phyloP scores from a whole-genome alignment of 2,888 invertebrate species.

The Mesorhabditis spiculigera region DNA sequence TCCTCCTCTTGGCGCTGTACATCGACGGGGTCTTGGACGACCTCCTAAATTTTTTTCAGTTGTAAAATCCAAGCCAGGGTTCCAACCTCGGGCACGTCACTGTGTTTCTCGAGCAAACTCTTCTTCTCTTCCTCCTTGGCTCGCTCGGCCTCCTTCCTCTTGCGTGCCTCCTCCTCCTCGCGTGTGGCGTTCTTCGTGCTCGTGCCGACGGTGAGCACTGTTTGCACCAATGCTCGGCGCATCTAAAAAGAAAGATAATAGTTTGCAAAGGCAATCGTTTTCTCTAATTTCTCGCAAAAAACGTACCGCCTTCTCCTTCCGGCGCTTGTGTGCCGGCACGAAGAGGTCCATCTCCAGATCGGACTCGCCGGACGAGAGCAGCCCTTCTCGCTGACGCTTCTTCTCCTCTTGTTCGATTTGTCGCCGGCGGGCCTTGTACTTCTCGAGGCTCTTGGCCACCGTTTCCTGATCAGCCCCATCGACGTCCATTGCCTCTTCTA shows the following conservation, averaged over 20 bases:
- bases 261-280: neutral
- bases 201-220: slow-evolving; percentile 64
- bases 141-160: slow-evolving; percentile 64
- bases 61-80: neutral
- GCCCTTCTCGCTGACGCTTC: slow-evolving; percentile 34
- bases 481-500: no score
- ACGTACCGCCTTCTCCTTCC: slow-evolving; percentile 67
- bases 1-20: slow-evolving; percentile 91
- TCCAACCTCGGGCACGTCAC: slow-evolving; percentile 62
- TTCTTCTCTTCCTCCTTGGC: slow-evolving; percentile 46
- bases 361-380: slow-evolving; percentile 58
- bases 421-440: slow-evolving; percentile 36
- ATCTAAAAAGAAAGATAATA: neutral
- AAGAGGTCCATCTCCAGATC: slow-evolving; percentile 78
- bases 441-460: slow-evolving; percentile 7
- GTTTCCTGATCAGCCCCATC: no score
- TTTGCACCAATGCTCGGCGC: slow-evolving; percentile 35
- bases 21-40: slow-evolving; percentile 66
- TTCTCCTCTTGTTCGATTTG: slow-evolving; percentile 39
- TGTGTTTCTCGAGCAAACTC: slow-evolving; percentile 85
- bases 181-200: slow-evolving; percentile 66
- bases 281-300: neutral
- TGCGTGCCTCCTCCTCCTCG: slow-evolving; percentile 68
- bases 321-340: slow-evolving; percentile 84
- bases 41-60: slow-evolving; percentile 13